Evolutionary conservation across 2,113 vertebrate genomes (phyloP).

Genomic region (Albula goreensis): DNA sequence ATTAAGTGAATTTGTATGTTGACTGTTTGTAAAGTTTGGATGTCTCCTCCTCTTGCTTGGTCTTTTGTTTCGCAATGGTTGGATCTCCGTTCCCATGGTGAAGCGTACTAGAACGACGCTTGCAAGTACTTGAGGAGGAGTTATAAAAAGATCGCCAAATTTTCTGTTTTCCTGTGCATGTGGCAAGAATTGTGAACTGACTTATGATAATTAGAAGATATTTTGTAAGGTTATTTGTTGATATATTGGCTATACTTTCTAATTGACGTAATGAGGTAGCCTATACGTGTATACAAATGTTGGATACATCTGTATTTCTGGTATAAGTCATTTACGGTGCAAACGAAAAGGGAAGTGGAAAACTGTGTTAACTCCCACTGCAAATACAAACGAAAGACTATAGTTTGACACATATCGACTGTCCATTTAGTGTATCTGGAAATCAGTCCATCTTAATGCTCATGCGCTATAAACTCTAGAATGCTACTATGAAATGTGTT

Average conservation of each 20-base stretch:
- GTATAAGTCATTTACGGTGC: neutral
- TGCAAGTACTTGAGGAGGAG: neutral
- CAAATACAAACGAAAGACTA: neutral
- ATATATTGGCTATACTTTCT: neutral
- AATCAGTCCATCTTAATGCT: neutral
- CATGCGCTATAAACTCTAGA: neutral
- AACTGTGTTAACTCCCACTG: too few species aligned
- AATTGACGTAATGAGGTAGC: neutral
- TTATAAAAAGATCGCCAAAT: neutral
- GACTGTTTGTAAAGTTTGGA: neutral
- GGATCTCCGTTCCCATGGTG: constrained; percentile 71
- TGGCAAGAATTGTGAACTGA: neutral
- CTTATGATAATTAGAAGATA: neutral
- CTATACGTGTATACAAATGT: neutral
- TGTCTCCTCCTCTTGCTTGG: constrained; percentile 18
- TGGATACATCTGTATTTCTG: neutral
- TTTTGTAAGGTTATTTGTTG: neutral
- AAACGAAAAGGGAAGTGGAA: neutral
- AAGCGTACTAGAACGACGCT: constrained; percentile 44
- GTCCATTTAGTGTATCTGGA: neutral
- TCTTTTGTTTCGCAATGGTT: constrained; percentile 36
- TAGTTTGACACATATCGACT: neutral
- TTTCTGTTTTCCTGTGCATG: neutral
- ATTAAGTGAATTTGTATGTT: neutral
- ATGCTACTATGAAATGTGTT: neutral